phyloP scores from a whole-genome alignment of 2,888 invertebrate genomes.

The Augiades crinisus region DNA sequence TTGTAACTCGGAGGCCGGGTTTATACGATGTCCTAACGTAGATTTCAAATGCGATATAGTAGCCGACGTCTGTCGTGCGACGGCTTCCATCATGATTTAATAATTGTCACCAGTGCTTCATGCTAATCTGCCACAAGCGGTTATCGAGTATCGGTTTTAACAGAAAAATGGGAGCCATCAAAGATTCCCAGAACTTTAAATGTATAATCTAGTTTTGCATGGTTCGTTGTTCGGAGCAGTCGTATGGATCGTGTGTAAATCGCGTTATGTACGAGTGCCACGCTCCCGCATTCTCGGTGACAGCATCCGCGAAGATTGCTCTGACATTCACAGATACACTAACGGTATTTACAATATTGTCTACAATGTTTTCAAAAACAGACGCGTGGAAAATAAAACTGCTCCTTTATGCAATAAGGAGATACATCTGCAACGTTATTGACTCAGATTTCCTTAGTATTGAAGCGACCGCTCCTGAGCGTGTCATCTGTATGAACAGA shows the following conservation, averaged over 20 bases:
- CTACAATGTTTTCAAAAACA: constrained; percentile 1
- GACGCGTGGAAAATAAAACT: constrained; percentile 5
- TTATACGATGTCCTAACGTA: no score
- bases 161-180: no score
- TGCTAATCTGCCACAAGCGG: no score
- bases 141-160: no score
- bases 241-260: not conserved
- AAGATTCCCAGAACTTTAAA: no score
- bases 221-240: not conserved
- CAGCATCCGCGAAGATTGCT: constrained; percentile 4
- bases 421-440: not conserved
- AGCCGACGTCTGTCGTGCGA: no score
- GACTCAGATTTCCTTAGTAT: not conserved
- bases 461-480: not conserved
- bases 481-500: no score
- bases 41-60: no score
- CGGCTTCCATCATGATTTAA: no score
- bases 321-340: constrained; percentile 13
- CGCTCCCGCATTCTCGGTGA: constrained; percentile 1
- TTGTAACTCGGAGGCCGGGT: no score
- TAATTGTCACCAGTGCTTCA: no score
- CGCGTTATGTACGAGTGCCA: not conserved
- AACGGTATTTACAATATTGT: constrained; percentile 18
- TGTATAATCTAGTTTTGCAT: not conserved
- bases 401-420: not conserved